Conservation (phyloP, 2,113 vertebrate genomes). For the Solenodon paradoxus region DNA sequence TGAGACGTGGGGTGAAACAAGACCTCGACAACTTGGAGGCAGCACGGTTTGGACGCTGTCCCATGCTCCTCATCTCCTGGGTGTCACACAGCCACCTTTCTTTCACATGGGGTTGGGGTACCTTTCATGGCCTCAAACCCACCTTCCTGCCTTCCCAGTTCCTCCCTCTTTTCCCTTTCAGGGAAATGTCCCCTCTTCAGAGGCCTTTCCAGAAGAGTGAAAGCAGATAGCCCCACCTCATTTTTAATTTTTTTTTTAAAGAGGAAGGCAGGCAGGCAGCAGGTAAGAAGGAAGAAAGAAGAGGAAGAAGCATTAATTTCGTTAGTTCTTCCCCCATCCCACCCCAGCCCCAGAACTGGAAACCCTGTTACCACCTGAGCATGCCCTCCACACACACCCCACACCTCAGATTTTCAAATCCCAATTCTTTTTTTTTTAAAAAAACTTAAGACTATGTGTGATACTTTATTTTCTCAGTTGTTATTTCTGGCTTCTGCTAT, state of each 20-base stretch:
- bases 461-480: not conserved
- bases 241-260: not conserved
- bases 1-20: not conserved
- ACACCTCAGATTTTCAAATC: not conserved
- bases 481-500: not conserved
- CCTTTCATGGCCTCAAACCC: not conserved
- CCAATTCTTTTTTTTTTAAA: too few species aligned
- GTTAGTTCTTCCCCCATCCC: too few species aligned
- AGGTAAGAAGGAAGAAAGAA: too few species aligned
- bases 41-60: too few species aligned
- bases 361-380: too few species aligned
- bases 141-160: not conserved
- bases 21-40: not conserved
- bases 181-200: not conserved
- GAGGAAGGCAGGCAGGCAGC: too few species aligned
- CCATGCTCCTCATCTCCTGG: not conserved
- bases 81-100: not conserved
- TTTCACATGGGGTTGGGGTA: too few species aligned
- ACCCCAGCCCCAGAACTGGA: too few species aligned
- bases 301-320: too few species aligned
- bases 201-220: not conserved
- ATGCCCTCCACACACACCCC: not conserved
- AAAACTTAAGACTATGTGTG: not conserved
- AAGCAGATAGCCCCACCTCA: not conserved
- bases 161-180: not conserved